phyloP scores from a whole-genome alignment of 1,140 invertebrate genomes.

The Latrodectus geometricus region DNA sequence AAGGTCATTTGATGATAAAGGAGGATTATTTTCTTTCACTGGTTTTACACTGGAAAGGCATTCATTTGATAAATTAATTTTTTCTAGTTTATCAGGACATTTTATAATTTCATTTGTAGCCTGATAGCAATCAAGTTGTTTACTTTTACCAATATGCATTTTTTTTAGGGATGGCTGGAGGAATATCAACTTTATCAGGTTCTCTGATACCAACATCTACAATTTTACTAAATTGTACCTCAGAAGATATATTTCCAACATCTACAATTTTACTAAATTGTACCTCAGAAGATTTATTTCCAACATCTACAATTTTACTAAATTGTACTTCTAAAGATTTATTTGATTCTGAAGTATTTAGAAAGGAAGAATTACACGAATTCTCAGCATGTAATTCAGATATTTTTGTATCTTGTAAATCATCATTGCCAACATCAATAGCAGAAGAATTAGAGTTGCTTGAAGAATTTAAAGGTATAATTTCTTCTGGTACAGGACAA shows the following conservation, averaged over 20 bases:
- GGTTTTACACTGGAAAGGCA: not conserved
- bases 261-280: not conserved
- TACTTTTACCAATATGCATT: constrained; percentile 44
- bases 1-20: constrained; percentile 27
- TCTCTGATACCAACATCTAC: not conserved
- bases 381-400: not conserved
- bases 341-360: too few relatives aligned
- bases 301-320: not conserved
- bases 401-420: not conserved
- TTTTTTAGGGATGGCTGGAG: constrained; percentile 55
- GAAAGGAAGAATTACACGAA: not conserved
- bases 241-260: too few relatives aligned
- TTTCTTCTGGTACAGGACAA: constrained; percentile 54
- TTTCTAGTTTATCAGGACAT: not conserved
- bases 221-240: not conserved
- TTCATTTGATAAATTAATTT: too few relatives aligned
- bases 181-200: not conserved
- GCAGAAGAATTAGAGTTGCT: not conserved
- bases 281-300: too few relatives aligned
- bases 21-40: constrained; percentile 19
- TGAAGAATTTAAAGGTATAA: constrained; percentile 22
- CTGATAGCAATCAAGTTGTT: constrained; percentile 3
- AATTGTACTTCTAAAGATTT: not conserved
- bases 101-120: constrained; percentile 2
- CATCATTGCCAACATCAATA: not conserved